Evolutionary conservation across 2,797 vertebrate species (phyloP).

Genomic region (Takifugu rubripes): DNA sequence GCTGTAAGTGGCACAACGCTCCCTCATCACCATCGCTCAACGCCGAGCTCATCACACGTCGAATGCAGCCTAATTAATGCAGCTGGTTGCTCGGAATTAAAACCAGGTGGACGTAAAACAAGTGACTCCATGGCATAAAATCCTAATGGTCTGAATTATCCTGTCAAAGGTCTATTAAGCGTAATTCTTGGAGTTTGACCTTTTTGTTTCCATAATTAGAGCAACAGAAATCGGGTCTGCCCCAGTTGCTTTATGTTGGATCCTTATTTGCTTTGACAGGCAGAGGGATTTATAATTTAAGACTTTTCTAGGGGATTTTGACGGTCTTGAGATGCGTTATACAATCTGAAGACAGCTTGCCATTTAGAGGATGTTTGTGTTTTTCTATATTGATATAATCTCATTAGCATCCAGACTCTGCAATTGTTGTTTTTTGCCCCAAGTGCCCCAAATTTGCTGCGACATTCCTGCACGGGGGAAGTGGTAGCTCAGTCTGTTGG

Average conservation of each 20-base stretch:
- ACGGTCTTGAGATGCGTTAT: slow-evolving; percentile 18
- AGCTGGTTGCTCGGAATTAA: slow-evolving; percentile 26
- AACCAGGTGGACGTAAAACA: slow-evolving; percentile 30
- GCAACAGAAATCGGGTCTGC: slow-evolving; percentile 7
- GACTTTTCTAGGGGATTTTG: slow-evolving; percentile 28
- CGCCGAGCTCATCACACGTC: slow-evolving; percentile 30
- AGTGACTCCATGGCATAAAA: slow-evolving; percentile 1
- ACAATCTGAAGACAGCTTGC: slow-evolving; percentile 9
- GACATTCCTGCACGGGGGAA: neutral
- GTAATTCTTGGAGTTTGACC: neutral
- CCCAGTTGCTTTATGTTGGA: slow-evolving; percentile 7
- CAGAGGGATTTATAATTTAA: slow-evolving; percentile 31
- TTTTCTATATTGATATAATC: neutral
- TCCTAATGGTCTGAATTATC: neutral
- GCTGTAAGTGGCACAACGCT: slow-evolving; percentile 45
- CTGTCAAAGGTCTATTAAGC: neutral
- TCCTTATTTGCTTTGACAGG: slow-evolving; percentile 30
- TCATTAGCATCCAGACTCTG: neutral
- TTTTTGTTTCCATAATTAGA: slow-evolving; percentile 32
- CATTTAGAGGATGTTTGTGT: neutral
- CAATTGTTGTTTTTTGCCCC: neutral
- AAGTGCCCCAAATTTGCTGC: neutral
- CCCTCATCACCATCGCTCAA: slow-evolving; percentile 46
- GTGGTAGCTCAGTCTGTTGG: neutral
- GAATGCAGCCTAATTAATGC: slow-evolving; percentile 45